Evolutionary conservation across 2,888 invertebrate genomes (phyloP), one percentile per base, ranked within the genome.

Genomic region (Morpho achilles): DNA sequence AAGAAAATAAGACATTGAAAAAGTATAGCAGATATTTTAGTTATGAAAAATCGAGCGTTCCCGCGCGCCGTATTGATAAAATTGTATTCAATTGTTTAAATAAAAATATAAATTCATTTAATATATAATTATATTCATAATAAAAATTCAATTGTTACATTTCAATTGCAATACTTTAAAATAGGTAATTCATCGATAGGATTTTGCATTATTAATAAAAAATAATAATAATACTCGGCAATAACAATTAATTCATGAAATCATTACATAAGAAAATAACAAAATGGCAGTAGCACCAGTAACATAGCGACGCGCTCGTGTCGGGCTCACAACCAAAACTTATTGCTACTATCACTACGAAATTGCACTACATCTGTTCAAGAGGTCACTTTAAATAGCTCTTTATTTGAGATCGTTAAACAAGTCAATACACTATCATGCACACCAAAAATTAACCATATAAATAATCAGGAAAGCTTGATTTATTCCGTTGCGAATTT

Each of bases 281-380:
- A 77, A 71, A 76, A 80, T 70, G 86, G 83, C 84, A 82, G 81
- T 83, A 84, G 86, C 74, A 72, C 74, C 73, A 71, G 71, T 76
- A 75, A 74, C 76, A 75, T 74, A 75, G 76, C 77, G 77, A 79
- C 79, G 74, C 68, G 67, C 77, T 72, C 76, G 67, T 69, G 76
- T 76, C 80, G 77, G 82, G 80, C 78, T 88, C 89, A 89, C 89
- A 89, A 89, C 88, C 89, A 82, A 87, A 86, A 88, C 85, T 88
- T 88, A 88, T 85, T 81, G 81, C 89, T 89, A 88, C 85, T 87
- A 88, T 87, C 86, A 87, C 89, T 88, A 89, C 85, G 67, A 74
- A 77, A 85, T 87, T 86, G 85, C 86, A 86, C 87, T 86, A 87
- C 85, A 8, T 43, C 8, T 43, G 43, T 43, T 8, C n/a, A 32